phyloP scores from a whole-genome alignment of 2,797 vertebrate species.

The Hypotaenidia philippensis region DNA sequence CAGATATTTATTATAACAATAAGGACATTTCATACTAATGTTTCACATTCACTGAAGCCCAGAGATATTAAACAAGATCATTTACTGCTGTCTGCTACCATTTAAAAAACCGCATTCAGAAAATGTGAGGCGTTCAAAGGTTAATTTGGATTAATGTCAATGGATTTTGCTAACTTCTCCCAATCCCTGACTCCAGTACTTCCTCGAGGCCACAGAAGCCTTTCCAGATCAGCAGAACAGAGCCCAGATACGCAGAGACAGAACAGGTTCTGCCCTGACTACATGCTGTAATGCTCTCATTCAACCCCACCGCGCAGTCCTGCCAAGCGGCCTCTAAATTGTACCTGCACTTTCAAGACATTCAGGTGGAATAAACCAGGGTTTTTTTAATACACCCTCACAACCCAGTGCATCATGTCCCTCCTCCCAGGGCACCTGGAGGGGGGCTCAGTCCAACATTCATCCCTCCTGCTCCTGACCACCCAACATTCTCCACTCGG shows the following conservation, averaged over 20 bases:
- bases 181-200: not conserved
- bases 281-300: not conserved
- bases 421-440: rapidly evolving
- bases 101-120: constrained; percentile 34
- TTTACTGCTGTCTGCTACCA: constrained; percentile 57
- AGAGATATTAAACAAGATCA: constrained; percentile 55
- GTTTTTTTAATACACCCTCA: not conserved
- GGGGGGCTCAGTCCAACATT: not conserved
- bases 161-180: constrained; percentile 43
- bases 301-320: not conserved
- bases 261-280: not conserved
- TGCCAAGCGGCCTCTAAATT: not conserved
- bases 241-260: rapidly evolving
- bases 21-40: constrained; percentile 67
- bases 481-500: not conserved
- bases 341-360: not conserved
- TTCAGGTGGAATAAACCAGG: not conserved
- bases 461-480: not conserved
- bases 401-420: rapidly evolving
- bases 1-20: constrained; percentile 75
- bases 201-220: not conserved
- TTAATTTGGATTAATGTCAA: constrained; percentile 66
- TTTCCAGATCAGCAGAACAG: not conserved
- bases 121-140: constrained; percentile 53
- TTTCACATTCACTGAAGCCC: constrained; percentile 49